These are phyloP conservation scores for Syngnathus floridae DNA, from an alignment of 2,113 vertebrate genomes.

Conservation along the genomic window DNA sequence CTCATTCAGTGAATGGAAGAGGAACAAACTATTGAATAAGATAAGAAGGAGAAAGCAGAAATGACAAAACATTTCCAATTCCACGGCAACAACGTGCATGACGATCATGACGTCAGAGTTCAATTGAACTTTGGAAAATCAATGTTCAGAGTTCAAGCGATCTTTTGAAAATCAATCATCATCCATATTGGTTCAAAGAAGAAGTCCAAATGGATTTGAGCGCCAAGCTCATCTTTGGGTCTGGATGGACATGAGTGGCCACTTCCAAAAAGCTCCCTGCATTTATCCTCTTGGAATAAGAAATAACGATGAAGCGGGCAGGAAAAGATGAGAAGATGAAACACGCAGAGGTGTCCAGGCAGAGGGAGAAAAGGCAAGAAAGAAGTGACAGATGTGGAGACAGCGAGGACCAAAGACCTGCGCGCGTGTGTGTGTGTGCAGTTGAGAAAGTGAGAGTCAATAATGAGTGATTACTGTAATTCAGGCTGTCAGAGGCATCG, in stretches of 20 bases:
- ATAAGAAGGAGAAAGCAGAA: conserved; percentile 18
- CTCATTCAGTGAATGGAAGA: neutral
- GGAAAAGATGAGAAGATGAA: conserved; percentile 8
- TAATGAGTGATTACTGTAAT: conserved; percentile 99
- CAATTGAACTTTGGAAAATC: neutral
- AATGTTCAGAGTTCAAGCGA: neutral
- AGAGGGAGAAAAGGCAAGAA: conserved; percentile 11
- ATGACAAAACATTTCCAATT: conserved; percentile 7
- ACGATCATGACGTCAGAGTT: neutral
- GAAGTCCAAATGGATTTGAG: neutral
- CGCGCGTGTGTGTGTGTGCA: conserved; percentile 46
- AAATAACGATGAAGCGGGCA: conserved; percentile 25
- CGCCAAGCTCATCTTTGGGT: neutral
- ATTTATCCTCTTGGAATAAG: neutral
- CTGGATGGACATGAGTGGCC: neutral
- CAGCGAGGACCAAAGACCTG: conserved; percentile 46
- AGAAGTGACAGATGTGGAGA: conserved; percentile 12
- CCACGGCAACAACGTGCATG: neutral
- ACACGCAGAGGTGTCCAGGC: conserved; percentile 7
- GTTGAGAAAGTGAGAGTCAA: conserved; percentile 82
- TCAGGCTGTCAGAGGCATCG: conserved; percentile 95
- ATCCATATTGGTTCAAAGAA: neutral
- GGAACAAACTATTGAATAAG: conserved; percentile 4
- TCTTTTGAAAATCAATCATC: neutral
- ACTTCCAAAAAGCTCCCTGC: neutral